phyloP scores from a whole-genome alignment of 2,797 vertebrate genomes.

The Nasua narica region DNA sequence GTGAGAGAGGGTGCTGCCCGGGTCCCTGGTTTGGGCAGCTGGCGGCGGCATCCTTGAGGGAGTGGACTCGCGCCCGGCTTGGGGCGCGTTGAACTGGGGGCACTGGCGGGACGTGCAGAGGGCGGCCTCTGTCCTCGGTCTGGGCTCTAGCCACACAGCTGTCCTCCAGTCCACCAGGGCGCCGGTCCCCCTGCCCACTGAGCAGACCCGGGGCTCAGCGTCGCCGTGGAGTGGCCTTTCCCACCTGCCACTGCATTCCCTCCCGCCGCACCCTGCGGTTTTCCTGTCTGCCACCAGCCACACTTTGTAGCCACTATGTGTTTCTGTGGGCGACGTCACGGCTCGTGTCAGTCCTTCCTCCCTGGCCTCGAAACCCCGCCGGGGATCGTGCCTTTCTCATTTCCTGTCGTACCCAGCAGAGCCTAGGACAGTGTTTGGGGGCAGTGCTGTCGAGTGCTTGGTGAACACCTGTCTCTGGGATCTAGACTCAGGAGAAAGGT shows the following conservation, averaged over 20 bases:
- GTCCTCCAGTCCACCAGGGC: background rate
- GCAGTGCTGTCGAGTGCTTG: background rate
- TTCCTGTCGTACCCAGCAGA: background rate
- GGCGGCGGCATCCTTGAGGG: background rate
- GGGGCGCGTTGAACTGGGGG: background rate
- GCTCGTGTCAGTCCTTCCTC: background rate
- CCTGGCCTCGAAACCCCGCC: background rate
- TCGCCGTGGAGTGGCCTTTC: background rate
- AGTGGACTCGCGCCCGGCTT: background rate
- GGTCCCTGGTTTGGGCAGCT: background rate
- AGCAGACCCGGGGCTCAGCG: background rate
- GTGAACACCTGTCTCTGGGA: background rate
- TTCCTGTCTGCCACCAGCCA: background rate
- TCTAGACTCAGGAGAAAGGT: background rate
- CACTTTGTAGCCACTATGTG: background rate
- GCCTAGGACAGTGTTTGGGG: background rate
- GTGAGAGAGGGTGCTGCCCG: background rate
- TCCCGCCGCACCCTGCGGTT: background rate
- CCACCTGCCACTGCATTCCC: background rate
- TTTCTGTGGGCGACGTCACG: background rate
- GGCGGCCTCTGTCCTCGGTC: background rate
- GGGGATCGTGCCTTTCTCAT: background rate
- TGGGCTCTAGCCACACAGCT: too few species aligned
- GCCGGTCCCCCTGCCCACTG: background rate
- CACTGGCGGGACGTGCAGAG: background rate